Evolutionary conservation across 2,113 vertebrate species (phyloP).

Genomic region (Struthio camelus): DNA sequence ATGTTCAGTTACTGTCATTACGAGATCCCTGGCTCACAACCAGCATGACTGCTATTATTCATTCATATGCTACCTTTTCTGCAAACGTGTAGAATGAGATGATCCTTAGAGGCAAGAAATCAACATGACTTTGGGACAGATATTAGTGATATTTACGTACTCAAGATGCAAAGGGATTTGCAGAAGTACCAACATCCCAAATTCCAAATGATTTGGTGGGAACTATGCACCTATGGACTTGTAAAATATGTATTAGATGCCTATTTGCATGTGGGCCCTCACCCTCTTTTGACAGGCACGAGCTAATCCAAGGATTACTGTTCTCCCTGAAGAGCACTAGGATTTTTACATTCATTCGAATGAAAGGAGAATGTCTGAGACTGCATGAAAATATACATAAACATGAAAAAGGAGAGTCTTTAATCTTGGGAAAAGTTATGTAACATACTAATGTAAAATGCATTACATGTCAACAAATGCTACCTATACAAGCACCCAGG

Average conservation of each 20-base stretch:
- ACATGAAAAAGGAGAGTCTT: neutral
- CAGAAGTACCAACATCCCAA: neutral
- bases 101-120: neutral
- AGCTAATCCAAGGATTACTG: neutral
- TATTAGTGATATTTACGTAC: neutral
- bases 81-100: neutral
- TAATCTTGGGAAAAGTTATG: neutral
- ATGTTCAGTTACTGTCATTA: conserved; percentile 34
- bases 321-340: neutral
- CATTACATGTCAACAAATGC: conserved; percentile 3
- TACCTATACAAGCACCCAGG: neutral
- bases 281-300: neutral
- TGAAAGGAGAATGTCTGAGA: neutral
- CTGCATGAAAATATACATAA: neutral
- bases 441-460: neutral
- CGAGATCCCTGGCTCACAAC: neutral
- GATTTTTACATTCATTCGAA: neutral
- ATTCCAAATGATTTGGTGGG: neutral
- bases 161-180: neutral
- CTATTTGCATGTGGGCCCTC: neutral
- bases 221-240: neutral
- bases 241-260: neutral
- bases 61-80: neutral
- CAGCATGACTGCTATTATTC: neutral
- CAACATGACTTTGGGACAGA: neutral